Percentiles rank a stretch among this genome's conserved stretches.
phyloP scores from a whole-genome alignment of 1,140 invertebrate genomes.

The Drosophila hydei region DNA sequence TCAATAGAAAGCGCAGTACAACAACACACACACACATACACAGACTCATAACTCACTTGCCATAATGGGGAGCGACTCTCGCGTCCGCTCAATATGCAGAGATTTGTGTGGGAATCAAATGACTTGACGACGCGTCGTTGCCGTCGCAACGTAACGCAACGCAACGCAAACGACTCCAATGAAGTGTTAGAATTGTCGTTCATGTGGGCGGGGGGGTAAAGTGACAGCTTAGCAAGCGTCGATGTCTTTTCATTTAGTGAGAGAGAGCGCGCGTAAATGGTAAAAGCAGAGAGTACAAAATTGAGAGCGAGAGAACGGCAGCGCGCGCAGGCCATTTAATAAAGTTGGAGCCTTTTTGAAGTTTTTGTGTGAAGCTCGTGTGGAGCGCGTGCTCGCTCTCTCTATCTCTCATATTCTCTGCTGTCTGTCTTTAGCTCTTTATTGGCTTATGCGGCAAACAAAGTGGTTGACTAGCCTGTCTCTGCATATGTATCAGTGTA shows the following conservation, averaged over 20 bases:
- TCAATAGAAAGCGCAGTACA: constrained; percentile 75
- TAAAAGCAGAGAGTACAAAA: constrained; percentile 10
- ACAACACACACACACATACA: constrained; percentile 11
- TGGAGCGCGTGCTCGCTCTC: constrained; percentile 49
- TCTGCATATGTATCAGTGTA: constrained; percentile 17
- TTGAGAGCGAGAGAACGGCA: constrained; percentile 26
- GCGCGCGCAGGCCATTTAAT: constrained; percentile 51
- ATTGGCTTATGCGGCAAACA: constrained; percentile 72
- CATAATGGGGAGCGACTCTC: constrained; percentile 60
- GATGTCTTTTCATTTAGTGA: constrained; percentile 22
- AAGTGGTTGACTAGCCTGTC: constrained; percentile 63
- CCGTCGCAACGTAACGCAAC: constrained; percentile 46
- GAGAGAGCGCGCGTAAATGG: constrained; percentile 9
- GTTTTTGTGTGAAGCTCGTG: constrained; percentile 29
- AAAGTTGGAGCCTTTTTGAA: constrained; percentile 61
- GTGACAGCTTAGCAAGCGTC: constrained; percentile 42
- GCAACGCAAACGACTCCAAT: constrained; percentile 62
- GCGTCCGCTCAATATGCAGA: constrained; percentile 62
- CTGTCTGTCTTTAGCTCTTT: constrained; percentile 49
- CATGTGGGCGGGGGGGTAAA: constrained; percentile 30
- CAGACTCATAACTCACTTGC: constrained; percentile 71
- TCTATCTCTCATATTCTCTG: constrained; percentile 2
- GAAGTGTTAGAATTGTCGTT: constrained; percentile 75
- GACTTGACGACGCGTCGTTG: constrained; percentile 61
- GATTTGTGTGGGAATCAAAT: constrained; percentile 81